Evolutionary conservation across 2,888 invertebrate species (phyloP).

Genomic region (Tuta absoluta): DNA sequence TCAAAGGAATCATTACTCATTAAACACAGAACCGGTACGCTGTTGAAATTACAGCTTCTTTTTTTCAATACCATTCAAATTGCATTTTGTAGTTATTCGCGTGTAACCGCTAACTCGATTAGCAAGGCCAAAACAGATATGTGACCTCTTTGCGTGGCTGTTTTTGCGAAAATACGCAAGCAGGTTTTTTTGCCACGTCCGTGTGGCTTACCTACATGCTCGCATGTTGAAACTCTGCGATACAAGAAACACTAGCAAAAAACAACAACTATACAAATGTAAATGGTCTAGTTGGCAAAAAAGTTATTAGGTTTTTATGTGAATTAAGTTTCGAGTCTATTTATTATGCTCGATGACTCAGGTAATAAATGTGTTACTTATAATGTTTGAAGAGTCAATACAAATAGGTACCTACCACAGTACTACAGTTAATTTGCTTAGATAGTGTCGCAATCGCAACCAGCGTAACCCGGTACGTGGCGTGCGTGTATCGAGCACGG

Average conservation of each 20-base stretch:
- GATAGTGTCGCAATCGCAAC: no score
- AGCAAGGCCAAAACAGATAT: slow-evolving; percentile 74
- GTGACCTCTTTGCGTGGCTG: slow-evolving; percentile 72
- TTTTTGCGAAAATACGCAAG: slow-evolving; percentile 54
- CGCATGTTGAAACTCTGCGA: slow-evolving; percentile 47
- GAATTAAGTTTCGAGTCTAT: slow-evolving; percentile 7
- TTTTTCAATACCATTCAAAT: slow-evolving; percentile 57
- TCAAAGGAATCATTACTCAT: slow-evolving; percentile 44
- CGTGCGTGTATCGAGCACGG: no score
- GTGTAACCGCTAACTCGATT: slow-evolving; percentile 72
- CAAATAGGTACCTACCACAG: no score
- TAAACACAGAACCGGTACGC: slow-evolving; percentile 41
- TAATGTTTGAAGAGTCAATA: slow-evolving; percentile 15
- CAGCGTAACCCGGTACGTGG: no score
- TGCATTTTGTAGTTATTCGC: slow-evolving; percentile 62
- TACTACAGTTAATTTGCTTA: no score
- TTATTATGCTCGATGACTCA: slow-evolving; percentile 8
- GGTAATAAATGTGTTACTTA: neutral
- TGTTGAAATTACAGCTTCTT: slow-evolving; percentile 48
- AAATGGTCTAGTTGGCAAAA: slow-evolving; percentile 45
- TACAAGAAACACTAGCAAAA: slow-evolving; percentile 48
- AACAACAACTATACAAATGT: slow-evolving; percentile 43
- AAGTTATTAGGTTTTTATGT: slow-evolving; percentile 52
- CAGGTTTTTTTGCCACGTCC: slow-evolving; percentile 49
- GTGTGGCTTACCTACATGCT: slow-evolving; percentile 48